These are phyloP conservation scores for Oegoconia quadripuncta DNA, from an alignment of 2,888 invertebrate species.

Conservation along the genomic window DNA sequence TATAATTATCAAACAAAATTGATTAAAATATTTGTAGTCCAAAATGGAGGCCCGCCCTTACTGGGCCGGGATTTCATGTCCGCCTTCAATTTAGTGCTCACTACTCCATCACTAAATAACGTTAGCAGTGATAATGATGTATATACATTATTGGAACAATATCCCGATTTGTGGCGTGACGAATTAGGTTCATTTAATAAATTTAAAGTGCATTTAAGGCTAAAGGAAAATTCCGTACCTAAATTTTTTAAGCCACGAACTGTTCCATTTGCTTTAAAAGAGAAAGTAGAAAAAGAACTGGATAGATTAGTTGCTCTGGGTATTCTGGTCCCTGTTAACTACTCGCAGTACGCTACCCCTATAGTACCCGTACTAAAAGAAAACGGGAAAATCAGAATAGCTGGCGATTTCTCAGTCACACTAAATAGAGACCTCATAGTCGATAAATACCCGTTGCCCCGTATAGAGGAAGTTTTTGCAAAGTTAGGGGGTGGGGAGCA, in stretches of 20 bases:
- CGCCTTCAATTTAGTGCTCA: conserved; percentile 12
- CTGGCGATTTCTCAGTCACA: conserved; percentile 20
- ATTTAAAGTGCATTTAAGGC: conserved; percentile 13
- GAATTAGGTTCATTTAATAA: conserved; percentile 19
- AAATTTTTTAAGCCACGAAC: conserved; percentile 25
- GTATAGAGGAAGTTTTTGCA: conserved; percentile 23
- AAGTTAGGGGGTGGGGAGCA: conserved; percentile 18
- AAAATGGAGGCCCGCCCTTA: conserved; percentile 22
- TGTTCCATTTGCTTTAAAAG: conserved; percentile 28
- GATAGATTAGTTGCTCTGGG: conserved; percentile 18
- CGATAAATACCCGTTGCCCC: conserved; percentile 16
- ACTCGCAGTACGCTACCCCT: conserved; percentile 21
- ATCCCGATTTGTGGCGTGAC: conserved; percentile 16
- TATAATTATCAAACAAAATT: conserved; percentile 10
- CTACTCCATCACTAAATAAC: conserved; percentile 4
- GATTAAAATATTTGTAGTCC: conserved; percentile 21
- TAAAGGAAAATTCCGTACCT: conserved; percentile 17
- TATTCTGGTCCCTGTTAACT: conserved; percentile 22
- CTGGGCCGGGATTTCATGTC: conserved; percentile 20
- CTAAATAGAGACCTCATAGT: conserved; percentile 24
- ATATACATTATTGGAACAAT: conserved; percentile 4
- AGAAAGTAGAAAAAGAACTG: conserved; percentile 26
- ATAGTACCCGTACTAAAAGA: conserved; percentile 22
- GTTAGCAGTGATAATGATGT: conserved; percentile 4
- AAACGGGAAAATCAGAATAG: conserved; percentile 16